A percentile compares a stretch with the other conserved stretches of the same genome.
Evolutionary conservation across 2,797 vertebrate species (phyloP).

Genomic region (Toxotes lorentzi): DNA sequence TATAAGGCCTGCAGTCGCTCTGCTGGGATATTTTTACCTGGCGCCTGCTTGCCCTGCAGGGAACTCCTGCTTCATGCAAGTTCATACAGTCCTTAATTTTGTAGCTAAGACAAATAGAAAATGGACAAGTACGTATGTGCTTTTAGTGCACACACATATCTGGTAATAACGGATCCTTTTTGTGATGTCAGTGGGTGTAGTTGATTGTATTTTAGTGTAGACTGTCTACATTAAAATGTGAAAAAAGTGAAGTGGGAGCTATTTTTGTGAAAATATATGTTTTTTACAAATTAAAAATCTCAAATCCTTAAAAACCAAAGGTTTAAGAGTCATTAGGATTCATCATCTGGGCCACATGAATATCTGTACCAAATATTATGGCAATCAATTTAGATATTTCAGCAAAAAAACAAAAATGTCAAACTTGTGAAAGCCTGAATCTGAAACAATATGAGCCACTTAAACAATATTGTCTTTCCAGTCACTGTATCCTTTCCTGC

Average conservation of each 20-base stretch:
- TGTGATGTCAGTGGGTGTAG: neutral
- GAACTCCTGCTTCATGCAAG: constrained; percentile 2
- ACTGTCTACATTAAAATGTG: neutral
- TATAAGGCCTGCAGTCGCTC: constrained; percentile 3
- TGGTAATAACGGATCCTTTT: neutral
- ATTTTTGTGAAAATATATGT: neutral
- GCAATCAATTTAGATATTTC: no score
- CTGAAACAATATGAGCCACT: no score
- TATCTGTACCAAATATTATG: no score
- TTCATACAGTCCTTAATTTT: constrained; percentile 13
- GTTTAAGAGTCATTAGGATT: no score
- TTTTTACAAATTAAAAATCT: neutral
- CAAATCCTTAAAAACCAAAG: neutral
- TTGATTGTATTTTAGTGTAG: neutral
- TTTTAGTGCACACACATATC: neutral
- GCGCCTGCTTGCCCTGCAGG: constrained; percentile 25
- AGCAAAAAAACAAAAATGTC: no score
- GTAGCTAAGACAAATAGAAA: constrained; percentile 1
- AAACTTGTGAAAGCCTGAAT: no score
- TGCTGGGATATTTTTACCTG: constrained; percentile 43
- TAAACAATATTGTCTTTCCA: neutral
- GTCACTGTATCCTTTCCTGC: constrained; percentile 9
- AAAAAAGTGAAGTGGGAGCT: neutral
- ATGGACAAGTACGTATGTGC: neutral
- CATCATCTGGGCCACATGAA: no score